A percentile compares a stretch with the other conserved stretches of the same genome.
Conservation (phyloP, 2,888 invertebrate species). For the Gymnoscelis rufifasciata region DNA sequence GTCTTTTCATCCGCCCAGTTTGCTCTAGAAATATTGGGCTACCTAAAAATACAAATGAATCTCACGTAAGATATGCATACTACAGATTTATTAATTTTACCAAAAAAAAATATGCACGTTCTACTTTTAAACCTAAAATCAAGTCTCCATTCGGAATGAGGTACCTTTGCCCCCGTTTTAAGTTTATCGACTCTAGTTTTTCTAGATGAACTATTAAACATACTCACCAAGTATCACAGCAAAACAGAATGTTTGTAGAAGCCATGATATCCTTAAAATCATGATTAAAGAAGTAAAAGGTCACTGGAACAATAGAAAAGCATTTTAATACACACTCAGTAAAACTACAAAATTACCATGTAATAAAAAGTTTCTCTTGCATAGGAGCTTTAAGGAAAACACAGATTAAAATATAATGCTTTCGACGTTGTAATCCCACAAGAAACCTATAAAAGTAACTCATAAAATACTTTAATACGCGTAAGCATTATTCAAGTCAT, state of each 20-base stretch:
- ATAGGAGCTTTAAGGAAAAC: constrained; percentile 1
- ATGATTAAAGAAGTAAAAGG: constrained; percentile 52
- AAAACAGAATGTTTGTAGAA: constrained; percentile 35
- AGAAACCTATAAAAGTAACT: constrained; percentile 11
- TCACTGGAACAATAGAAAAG: constrained; percentile 52
- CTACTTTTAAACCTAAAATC: too few relatives aligned
- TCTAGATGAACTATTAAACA: too few relatives aligned
- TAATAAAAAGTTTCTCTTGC: constrained; percentile 1
- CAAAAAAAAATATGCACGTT: too few relatives aligned
- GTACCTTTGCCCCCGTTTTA: too few relatives aligned
- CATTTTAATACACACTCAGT: not conserved
- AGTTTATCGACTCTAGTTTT: too few relatives aligned
- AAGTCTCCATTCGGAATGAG: too few relatives aligned
- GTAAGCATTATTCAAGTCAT: constrained; percentile 6
- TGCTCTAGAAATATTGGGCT: constrained; percentile 67
- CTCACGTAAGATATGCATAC: too few relatives aligned
- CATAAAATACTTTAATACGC: constrained; percentile 16
- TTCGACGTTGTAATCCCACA: constrained; percentile 6
- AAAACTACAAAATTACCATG: not conserved
- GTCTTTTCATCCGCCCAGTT: constrained; percentile 49
- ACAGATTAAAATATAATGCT: constrained; percentile 5
- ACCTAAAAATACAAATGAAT: too few relatives aligned
- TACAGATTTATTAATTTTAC: too few relatives aligned
- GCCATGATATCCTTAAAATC: constrained; percentile 71
- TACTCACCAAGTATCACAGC: too few relatives aligned